Conservation (phyloP, 2,888 invertebrate genomes). For the Drosophila melanocephala region DNA sequence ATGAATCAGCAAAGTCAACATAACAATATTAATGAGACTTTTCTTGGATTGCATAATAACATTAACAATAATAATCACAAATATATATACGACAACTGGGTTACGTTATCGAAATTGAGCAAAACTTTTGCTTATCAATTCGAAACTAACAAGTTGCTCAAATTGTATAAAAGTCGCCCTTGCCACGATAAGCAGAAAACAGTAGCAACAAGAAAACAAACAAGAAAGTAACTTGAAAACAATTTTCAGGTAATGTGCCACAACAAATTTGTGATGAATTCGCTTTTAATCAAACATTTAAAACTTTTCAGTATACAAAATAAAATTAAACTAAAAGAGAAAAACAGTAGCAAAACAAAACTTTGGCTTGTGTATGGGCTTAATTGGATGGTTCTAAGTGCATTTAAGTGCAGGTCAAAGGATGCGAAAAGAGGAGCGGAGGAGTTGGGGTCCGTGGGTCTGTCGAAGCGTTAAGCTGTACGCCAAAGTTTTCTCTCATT, state of each 20-base stretch:
- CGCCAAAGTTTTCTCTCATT: slow-evolving; percentile 32
- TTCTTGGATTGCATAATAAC: neutral
- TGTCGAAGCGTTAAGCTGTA: slow-evolving; percentile 30
- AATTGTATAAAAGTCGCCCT: slow-evolving; percentile 20
- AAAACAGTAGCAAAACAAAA: slow-evolving; percentile 16
- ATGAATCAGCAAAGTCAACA: slow-evolving; percentile 22
- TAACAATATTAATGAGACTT: slow-evolving; percentile 10
- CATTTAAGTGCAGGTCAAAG: slow-evolving; percentile 39
- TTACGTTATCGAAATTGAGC: slow-evolving; percentile 18
- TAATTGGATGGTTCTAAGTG: slow-evolving; percentile 20
- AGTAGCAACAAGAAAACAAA: slow-evolving; percentile 5
- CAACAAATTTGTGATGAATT: slow-evolving; percentile 68
- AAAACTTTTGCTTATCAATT: slow-evolving; percentile 41
- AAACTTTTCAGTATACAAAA: slow-evolving; percentile 72
- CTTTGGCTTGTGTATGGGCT: slow-evolving; percentile 19
- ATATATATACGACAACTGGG: neutral
- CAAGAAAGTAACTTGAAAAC: slow-evolving; percentile 11
- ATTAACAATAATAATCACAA: slow-evolving; percentile 4
- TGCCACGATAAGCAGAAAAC: slow-evolving; percentile 17
- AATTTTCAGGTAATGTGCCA: slow-evolving; percentile 45
- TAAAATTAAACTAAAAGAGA: slow-evolving; percentile 51
- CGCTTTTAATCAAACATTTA: slow-evolving; percentile 76
- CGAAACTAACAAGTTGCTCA: slow-evolving; percentile 31
- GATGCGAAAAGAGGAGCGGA: neutral
- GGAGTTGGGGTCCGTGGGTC: neutral